Conservation (phyloP, 2,113 vertebrate species). For the Alligator mississippiensis region DNA sequence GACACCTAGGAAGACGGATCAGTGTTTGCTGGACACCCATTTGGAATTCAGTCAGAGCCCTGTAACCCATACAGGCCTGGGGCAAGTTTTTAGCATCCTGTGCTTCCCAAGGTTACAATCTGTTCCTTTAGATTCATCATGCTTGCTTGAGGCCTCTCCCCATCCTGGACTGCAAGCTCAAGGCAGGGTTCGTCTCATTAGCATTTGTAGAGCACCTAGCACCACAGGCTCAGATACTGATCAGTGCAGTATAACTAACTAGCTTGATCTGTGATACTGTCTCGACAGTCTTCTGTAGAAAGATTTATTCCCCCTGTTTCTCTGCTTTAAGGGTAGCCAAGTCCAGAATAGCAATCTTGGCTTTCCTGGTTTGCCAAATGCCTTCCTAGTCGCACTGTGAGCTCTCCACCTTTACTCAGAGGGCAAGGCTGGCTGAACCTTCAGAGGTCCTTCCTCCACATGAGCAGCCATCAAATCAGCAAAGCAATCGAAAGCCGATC, state of each 20-base stretch:
- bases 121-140: background rate
- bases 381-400: background rate
- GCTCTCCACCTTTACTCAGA: background rate
- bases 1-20: too few species aligned
- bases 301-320: background rate
- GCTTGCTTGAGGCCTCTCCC: too few species aligned
- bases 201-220: background rate
- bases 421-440: background rate
- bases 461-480: too few species aligned
- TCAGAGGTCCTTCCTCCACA: background rate
- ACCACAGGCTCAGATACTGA: background rate
- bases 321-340: background rate
- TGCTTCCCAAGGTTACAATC: background rate
- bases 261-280: background rate
- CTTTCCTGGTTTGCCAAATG: background rate
- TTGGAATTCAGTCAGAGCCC: too few species aligned
- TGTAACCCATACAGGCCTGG: too few species aligned
- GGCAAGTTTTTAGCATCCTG: too few species aligned
- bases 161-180: rapidly evolving
- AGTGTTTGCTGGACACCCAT: too few species aligned
- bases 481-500: too few species aligned
- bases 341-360: background rate
- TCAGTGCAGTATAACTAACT: background rate
- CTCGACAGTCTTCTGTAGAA: background rate
- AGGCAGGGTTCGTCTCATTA: background rate